These are phyloP conservation scores for Stegostoma tigrinum DNA, from an alignment of 2,113 vertebrate species.

Conservation along the genomic window DNA sequence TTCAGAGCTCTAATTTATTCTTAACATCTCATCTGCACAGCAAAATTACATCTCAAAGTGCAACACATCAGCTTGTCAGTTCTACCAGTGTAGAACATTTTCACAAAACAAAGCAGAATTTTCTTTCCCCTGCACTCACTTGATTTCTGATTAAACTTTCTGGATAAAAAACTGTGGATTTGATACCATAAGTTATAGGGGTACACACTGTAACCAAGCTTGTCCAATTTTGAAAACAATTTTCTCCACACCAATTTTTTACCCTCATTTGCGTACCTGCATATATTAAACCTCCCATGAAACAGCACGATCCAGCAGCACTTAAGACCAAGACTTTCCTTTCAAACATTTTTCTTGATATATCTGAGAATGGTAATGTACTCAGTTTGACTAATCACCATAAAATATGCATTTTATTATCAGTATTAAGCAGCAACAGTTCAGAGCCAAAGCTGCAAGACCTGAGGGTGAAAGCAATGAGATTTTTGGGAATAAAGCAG, in stretches of 20 bases:
- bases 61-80: background rate
- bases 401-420: background rate
- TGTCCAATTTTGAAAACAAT: background rate
- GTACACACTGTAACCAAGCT: background rate
- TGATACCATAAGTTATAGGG: background rate
- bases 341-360: background rate
- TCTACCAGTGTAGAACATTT: background rate
- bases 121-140: background rate
- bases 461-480: too few species aligned
- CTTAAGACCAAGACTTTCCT: background rate
- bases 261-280: background rate
- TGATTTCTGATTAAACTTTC: background rate
- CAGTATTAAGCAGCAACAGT: too few species aligned
- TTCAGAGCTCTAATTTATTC: background rate
- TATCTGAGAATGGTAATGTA: background rate
- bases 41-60: background rate
- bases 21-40: conserved; percentile 16
- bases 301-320: background rate
- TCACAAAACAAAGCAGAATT: background rate
- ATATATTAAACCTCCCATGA: background rate
- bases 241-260: background rate
- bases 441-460: too few species aligned
- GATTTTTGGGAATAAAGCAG: too few species aligned
- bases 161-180: background rate
- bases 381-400: background rate